Evolutionary conservation across 2,797 vertebrate species (phyloP).

Genomic region (Psittacula echo): DNA sequence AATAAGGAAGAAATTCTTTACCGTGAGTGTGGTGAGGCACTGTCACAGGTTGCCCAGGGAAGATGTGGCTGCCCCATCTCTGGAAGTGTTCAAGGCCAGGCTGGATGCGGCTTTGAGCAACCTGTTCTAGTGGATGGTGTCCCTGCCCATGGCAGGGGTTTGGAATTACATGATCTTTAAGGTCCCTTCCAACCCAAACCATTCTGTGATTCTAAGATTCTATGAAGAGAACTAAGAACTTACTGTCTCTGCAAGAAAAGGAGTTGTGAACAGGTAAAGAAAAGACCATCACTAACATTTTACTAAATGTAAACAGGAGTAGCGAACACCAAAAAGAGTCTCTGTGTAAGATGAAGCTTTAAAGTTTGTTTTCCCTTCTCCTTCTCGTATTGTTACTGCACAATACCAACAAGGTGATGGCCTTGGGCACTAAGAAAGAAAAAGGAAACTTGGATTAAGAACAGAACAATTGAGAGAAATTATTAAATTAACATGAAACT

Average conservation of each 20-base stretch:
- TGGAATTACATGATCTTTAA: background rate
- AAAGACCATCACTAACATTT: background rate
- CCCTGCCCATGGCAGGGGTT: background rate
- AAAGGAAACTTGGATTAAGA: conserved; percentile 62
- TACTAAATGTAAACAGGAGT: background rate
- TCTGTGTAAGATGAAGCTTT: background rate
- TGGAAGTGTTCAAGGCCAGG: background rate
- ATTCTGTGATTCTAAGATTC: background rate
- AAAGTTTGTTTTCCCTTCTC: background rate
- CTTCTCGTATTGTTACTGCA: background rate
- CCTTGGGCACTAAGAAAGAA: conserved; percentile 50
- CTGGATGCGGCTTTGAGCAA: background rate
- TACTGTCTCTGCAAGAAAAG: background rate
- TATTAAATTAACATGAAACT: conserved; percentile 62
- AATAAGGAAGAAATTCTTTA: background rate
- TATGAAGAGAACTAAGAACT: background rate
- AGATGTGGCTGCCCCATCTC: background rate
- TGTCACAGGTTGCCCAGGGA: background rate
- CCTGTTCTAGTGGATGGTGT: background rate
- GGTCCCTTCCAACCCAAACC: background rate
- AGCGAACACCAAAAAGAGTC: background rate
- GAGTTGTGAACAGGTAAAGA: background rate
- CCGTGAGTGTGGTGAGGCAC: background rate
- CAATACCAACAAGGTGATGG: conserved; percentile 2
- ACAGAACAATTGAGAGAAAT: conserved; percentile 55